Conservation (phyloP, 2,797 vertebrate genomes). For the Potorous gilbertii region DNA sequence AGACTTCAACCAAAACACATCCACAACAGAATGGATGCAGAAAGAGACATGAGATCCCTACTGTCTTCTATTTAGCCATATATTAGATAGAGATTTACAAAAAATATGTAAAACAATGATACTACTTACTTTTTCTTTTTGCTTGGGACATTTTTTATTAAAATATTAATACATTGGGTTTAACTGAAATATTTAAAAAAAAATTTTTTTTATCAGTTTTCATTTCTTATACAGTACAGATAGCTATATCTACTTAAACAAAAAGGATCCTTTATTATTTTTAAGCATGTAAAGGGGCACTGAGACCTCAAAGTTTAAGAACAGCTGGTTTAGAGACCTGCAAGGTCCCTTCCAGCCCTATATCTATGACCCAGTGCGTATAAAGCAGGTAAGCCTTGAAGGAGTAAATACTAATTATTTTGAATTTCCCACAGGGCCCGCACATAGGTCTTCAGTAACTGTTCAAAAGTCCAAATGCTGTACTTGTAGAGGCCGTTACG, state of each 20-base stretch:
- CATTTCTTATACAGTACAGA: not conserved
- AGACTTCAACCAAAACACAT: not conserved
- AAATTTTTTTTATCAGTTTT: not conserved
- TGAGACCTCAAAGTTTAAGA: not conserved
- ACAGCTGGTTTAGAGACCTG: not conserved
- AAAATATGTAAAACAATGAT: not conserved
- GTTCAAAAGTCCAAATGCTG: not conserved
- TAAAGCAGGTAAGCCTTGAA: not conserved
- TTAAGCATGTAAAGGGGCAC: not conserved
- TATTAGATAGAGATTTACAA: not conserved
- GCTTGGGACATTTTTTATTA: not conserved
- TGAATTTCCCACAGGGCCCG: not conserved
- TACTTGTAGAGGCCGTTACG: not conserved
- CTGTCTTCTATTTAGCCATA: not conserved
- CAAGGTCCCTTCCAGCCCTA: not conserved
- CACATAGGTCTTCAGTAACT: not conserved
- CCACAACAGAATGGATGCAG: not conserved
- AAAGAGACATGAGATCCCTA: not conserved
- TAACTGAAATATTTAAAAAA: not conserved
- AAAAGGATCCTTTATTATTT: not conserved
- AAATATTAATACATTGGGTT: not conserved
- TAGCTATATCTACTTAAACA: not conserved
- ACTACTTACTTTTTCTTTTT: not conserved
- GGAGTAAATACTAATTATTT: not conserved
- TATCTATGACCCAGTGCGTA: not conserved